Evolutionary conservation across 2,888 invertebrate genomes (phyloP).

Genomic region (Eutolmus rufibarbis): DNA sequence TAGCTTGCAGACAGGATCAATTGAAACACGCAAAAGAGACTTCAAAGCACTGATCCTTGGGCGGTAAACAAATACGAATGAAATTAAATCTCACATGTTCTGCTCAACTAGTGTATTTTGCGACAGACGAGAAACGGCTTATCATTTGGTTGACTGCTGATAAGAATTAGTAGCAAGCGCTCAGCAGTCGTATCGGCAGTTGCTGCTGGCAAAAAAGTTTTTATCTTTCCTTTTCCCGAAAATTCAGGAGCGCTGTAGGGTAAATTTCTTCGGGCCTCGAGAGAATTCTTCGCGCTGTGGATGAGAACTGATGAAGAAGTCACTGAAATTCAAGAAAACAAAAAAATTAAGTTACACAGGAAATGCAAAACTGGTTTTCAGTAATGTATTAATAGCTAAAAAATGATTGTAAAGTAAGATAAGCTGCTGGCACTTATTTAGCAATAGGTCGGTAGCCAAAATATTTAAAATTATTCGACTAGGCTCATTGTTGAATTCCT

Average conservation of each 20-base stretch:
- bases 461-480: too few relatives aligned
- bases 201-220: neutral
- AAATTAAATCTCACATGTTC: neutral
- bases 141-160: neutral
- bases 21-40: neutral
- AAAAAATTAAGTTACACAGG: neutral
- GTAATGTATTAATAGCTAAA: neutral
- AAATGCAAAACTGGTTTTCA: neutral
- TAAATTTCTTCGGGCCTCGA: neutral
- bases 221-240: neutral
- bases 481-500: too few relatives aligned
- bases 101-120: neutral
- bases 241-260: neutral
- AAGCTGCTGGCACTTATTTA: neutral
- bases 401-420: neutral
- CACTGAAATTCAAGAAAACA: neutral
- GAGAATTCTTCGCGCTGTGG: neutral
- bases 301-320: neutral
- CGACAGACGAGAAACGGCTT: neutral
- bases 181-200: neutral
- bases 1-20: neutral
- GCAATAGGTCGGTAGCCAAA: neutral
- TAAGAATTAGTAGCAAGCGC: neutral
- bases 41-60: neutral
- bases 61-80: neutral